A percentile compares a stretch with the other conserved stretches of the same genome.
These are phyloP conservation scores for Paralichthys olivaceus DNA, from an alignment of 2,113 vertebrate genomes.

Conservation along the genomic window DNA sequence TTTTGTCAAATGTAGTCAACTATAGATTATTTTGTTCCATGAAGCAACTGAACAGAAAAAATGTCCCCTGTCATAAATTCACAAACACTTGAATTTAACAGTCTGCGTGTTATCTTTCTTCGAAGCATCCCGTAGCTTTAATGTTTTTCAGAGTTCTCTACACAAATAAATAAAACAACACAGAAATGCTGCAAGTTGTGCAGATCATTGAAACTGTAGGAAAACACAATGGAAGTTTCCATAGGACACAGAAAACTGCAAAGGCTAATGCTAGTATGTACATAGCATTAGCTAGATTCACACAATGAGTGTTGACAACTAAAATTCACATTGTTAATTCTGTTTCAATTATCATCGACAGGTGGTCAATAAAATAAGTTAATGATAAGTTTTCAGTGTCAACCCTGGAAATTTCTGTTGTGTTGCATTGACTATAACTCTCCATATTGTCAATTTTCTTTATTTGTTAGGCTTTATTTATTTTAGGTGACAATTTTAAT, in stretches of 20 bases:
- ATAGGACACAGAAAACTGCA: background rate
- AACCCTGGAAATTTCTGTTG: background rate
- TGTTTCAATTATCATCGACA: background rate
- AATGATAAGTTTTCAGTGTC: background rate
- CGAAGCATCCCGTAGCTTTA: background rate
- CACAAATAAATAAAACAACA: background rate
- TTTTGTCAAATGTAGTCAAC: constrained; percentile 4
- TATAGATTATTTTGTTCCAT: background rate
- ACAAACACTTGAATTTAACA: background rate
- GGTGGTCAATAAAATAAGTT: background rate
- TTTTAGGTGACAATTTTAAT: background rate
- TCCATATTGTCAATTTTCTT: background rate
- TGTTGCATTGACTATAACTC: background rate
- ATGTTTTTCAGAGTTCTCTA: background rate
- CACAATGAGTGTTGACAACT: background rate
- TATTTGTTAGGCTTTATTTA: background rate
- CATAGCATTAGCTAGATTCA: background rate
- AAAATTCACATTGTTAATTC: background rate
- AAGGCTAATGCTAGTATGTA: background rate
- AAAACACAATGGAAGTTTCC: background rate
- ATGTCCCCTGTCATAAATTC: too few relatives aligned
- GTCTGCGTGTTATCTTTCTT: background rate
- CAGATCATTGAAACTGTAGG: background rate
- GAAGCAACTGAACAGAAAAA: background rate
- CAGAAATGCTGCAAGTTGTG: background rate